phyloP scores from a whole-genome alignment of 1,140 invertebrate genomes.

The Aricia agestis region DNA sequence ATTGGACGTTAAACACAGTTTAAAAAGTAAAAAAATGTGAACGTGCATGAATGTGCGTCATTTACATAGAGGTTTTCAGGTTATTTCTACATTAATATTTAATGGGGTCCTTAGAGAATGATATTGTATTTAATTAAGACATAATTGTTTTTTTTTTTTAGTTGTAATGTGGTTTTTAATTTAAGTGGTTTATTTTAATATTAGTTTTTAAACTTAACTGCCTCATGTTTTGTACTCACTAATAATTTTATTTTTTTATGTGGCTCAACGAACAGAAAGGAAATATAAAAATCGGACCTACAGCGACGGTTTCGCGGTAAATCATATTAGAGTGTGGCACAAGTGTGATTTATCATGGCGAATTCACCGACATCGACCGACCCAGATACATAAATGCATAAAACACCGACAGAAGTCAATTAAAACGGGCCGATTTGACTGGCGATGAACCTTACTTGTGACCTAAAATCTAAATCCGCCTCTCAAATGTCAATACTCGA shows the following conservation, averaged over 20 bases:
- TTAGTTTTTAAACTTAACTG: background rate
- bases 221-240: background rate
- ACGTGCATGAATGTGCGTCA: background rate
- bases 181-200: background rate
- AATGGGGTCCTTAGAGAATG: background rate
- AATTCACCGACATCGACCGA: background rate
- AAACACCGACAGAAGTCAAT: constrained; percentile 4
- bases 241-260: too few relatives aligned
- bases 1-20: background rate
- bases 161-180: background rate
- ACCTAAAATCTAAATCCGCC: background rate
- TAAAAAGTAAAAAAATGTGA: background rate
- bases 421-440: background rate
- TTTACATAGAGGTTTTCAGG: background rate
- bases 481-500: background rate
- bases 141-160: background rate
- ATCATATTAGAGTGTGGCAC: background rate
- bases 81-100: background rate
- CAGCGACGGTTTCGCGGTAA: background rate
- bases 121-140: background rate
- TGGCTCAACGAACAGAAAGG: too few relatives aligned
- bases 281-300: background rate
- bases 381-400: constrained; percentile 9
- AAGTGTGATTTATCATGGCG: background rate
- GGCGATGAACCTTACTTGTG: constrained; percentile 4